Evolutionary conservation across 1,140 invertebrate species (phyloP), one percentile per base, ranked within the genome.

Genomic region (Cotesia vestalis): DNA sequence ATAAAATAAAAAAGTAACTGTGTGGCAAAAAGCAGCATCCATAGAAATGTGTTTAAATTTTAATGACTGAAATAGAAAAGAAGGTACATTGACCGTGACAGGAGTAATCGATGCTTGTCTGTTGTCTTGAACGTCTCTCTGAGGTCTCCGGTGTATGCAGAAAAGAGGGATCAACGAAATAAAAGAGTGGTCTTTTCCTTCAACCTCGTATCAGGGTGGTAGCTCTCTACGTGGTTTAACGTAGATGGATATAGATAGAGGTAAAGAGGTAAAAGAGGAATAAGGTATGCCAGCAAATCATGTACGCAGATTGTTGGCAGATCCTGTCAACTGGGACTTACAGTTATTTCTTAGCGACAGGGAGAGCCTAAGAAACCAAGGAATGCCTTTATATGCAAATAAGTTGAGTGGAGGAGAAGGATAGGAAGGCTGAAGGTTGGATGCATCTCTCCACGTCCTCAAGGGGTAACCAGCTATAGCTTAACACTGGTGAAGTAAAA

Each of bases 351-450:
- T 74, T 74, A 78, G 78, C 79, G 77, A 78, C 76, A 79, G 79
- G 74, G 77, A 79, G 73, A 79, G 78, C 76, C 77, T 76, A 78
- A 76, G 72, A 82, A 78, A 76, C 80, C 61, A 75, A 81, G 84
- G 85, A 86, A 86, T 86, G 84, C 85, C 83, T 86, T 86, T 86
- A 86, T 86, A 86, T 86, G 85, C 84, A 86, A 86, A 86, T 86
- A 77, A 80, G 77, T 69, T 59, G 73, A 72, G 77, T 76, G 76
- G 69, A 79, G 80, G 76, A 79, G 77, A 75, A 59, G 74, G 73
- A 46, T 46, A 46, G 40, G 40, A 76, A 78, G 76, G 71, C 73
- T 71, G 64, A 71, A 74, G 57, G 69, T 67, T 74, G 14, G 57
- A 34, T 74, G 55, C 66, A 60, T 60, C 46, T 66, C 55, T 20